These are phyloP conservation scores for Nudaria mundana DNA, from an alignment of 2,888 invertebrate species.

Conservation along the genomic window DNA sequence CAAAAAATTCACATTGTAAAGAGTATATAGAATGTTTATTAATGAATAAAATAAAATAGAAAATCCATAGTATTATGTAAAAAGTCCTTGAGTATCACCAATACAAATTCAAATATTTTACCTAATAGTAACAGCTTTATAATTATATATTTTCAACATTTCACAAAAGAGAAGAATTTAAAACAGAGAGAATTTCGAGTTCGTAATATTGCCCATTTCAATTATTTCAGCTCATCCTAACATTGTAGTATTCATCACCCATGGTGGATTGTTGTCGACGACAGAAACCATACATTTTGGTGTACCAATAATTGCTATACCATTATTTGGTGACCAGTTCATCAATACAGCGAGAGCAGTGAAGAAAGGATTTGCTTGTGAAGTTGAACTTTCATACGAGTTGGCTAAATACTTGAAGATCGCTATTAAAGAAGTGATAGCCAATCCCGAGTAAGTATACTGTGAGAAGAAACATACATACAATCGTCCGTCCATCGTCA, in stretches of 20 bases:
- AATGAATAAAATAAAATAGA: too few species aligned
- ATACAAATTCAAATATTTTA: too few species aligned
- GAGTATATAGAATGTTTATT: too few species aligned
- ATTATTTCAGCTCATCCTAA: conserved; percentile 6
- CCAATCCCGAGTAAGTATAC: conserved; percentile 18
- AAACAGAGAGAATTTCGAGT: too few species aligned
- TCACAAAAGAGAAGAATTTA: neutral
- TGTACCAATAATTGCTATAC: conserved; percentile 41
- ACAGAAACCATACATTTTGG: conserved; percentile 9
- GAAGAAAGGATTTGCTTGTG: conserved; percentile 32
- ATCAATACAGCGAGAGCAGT: conserved; percentile 31
- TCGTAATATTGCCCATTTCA: neutral
- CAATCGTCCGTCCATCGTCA: too few species aligned
- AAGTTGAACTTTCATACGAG: conserved; percentile 25
- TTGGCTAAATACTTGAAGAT: conserved; percentile 26
- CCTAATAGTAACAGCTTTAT: too few species aligned
- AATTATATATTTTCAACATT: too few species aligned
- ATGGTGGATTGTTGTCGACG: conserved; percentile 4
- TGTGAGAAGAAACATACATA: too few species aligned
- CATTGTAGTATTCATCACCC: conserved; percentile 1
- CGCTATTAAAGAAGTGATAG: conserved; percentile 29
- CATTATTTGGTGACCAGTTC: conserved; percentile 38
- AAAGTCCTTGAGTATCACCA: too few species aligned
- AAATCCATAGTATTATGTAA: too few species aligned
- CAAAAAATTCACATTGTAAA: too few species aligned